Evolutionary conservation across 2,797 vertebrate genomes (phyloP).

Genomic region (Eulemur coronatus): DNA sequence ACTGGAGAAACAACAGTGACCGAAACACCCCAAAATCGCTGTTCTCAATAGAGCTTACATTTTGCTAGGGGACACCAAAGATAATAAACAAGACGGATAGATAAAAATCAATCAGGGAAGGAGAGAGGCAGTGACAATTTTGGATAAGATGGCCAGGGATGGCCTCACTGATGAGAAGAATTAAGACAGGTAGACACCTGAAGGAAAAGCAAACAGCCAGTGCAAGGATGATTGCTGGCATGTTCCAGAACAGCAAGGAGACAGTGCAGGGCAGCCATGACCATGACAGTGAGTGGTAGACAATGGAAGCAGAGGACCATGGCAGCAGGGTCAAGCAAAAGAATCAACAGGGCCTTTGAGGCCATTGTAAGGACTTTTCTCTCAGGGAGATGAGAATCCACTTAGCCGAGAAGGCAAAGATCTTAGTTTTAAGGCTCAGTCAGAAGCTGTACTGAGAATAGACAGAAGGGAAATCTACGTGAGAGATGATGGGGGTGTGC

Average conservation of each 20-base stretch:
- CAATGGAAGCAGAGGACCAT: neutral
- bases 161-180: neutral
- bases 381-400: neutral
- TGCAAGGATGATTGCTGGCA: neutral
- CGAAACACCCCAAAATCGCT: neutral
- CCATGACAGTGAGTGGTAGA: neutral
- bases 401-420: neutral
- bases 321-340: neutral
- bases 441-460: neutral
- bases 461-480: accelerated
- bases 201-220: neutral
- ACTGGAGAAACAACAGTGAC: neutral
- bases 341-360: neutral
- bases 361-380: neutral
- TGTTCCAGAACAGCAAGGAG: neutral
- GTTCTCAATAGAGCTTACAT: neutral
- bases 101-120: neutral
- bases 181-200: neutral
- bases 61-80: neutral
- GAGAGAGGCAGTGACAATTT: neutral
- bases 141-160: neutral
- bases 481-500: neutral
- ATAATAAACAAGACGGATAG: neutral
- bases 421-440: neutral
- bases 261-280: neutral